phyloP scores from a whole-genome alignment of 2,113 vertebrate genomes.

The Trematocara unimaculatum region DNA sequence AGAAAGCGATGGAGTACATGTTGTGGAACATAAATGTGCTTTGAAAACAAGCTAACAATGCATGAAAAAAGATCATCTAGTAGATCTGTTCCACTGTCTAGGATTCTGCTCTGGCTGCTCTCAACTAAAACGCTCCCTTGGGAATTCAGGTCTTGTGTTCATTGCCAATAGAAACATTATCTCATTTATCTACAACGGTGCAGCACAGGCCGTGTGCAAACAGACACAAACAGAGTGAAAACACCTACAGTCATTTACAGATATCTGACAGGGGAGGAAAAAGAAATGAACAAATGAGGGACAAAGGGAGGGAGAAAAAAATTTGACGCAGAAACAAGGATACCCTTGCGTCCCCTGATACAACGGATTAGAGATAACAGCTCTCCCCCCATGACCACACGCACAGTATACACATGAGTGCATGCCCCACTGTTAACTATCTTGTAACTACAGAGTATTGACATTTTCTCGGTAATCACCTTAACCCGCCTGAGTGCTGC shows the following conservation, averaged over 20 bases:
- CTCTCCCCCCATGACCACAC: neutral
- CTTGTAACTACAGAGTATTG: neutral
- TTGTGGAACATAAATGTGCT: conserved; percentile 16
- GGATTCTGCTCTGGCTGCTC: conserved; percentile 38
- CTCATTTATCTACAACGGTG: conserved; percentile 51
- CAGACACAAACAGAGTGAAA: conserved; percentile 5
- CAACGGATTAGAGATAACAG: neutral
- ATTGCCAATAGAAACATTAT: conserved; percentile 51
- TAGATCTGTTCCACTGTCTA: conserved; percentile 36
- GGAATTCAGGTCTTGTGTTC: conserved; percentile 55
- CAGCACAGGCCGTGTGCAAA: conserved; percentile 14
- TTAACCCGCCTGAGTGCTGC: neutral
- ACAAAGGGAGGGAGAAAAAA: neutral
- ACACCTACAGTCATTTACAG: conserved; percentile 6
- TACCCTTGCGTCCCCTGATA: neutral
- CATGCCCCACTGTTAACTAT: neutral
- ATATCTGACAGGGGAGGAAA: neutral
- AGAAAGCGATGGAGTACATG: neutral
- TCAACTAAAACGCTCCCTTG: conserved; percentile 51
- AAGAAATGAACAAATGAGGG: neutral
- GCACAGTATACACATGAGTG: neutral
- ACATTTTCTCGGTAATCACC: neutral
- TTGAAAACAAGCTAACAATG: conserved; percentile 47
- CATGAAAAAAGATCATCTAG: conserved; percentile 49
- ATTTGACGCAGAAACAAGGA: neutral